Base-by-base conservation (phyloP, 1,140 invertebrate genomes). In the Paraescarpia echinospica region DNA sequence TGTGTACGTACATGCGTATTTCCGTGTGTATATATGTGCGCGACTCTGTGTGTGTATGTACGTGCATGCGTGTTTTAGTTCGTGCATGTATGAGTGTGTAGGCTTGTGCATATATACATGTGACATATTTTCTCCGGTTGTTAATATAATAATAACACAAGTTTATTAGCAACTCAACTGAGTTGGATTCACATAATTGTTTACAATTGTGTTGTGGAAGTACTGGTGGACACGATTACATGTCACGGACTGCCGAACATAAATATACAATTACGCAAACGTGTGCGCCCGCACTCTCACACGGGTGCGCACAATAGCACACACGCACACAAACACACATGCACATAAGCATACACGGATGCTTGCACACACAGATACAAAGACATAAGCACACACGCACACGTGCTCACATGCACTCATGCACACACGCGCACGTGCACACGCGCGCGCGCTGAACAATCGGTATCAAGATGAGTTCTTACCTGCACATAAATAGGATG, bases 91-190 rank as follows among this genome's bases (percentile, higher is more conserved):
- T 90, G n/a, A 2, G n/a, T 90, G 12, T 90, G n/a, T 90, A n/a
- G 6, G n/a, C n/a, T 2, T 90, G n/a, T 90, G n/a, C n/a, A 33
- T 90, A 33, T 90, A 89, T 90, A 90, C 35, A 90, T 90, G 34
- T 89, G 34, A 34, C 12, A 34, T 34, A 34, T 14, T 89, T 33
- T 89, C n/a, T 89, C 9, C 34, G 27, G n/a, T 33, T 89, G 34
- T n/a, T n/a, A n/a, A n/a, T n/a, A n/a, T n/a, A n/a, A n/a, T n/a
- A n/a, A n/a, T n/a, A n/a, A n/a, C n/a, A n/a, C n/a, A n/a, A n/a
- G n/a, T n/a, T n/a, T n/a, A n/a, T n/a, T n/a, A n/a, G n/a, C n/a
- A n/a, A n/a, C n/a, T n/a, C n/a, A n/a, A n/a, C n/a, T n/a, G n/a
- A n/a, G n/a, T n/a, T n/a, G n/a, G n/a, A n/a, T n/a, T n/a, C n/a